Base-by-base conservation (phyloP, 2,113 vertebrate genomes). In the Eurystomus gularis region DNA sequence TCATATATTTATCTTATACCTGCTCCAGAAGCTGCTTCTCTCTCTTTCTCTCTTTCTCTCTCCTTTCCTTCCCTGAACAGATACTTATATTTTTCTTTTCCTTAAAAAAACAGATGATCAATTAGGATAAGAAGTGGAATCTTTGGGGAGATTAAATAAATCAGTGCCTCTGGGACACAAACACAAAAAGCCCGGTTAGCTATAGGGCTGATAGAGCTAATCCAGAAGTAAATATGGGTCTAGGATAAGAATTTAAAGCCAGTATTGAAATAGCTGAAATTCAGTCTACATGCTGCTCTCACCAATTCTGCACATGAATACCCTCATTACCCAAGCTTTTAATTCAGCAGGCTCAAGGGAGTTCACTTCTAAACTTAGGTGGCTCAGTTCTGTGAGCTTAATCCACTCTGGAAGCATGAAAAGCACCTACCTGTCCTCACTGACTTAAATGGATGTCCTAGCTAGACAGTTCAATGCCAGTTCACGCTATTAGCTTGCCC, bases 1-100 rank as follows among this genome's bases (percentile, higher is more conserved):
- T 91, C 15, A 17, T 92, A 31, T 97, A 96, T 97, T 97, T 97
- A 94, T 88, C 49, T 96, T 93, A 96, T 96, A 96, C 60, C 82
- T 95, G 85, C 51, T 89, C 28, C 69, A 90, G 87, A 65, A 93
- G 33, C 52, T 87, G 17, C 58, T 90, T 90, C 7, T 93, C 3
- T 46, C 5, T 54, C 1, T 40, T 16, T 65, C 42, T 54, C 29
- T 28, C 6, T 7, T 5, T 24, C 17, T 24, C 8, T 8, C 8
- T 48, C 14, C 24, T 19, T 20, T 37, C 3, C 7, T 75, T 49
- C 29, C 49, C 15, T 39, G 23, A 82, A 49, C 28, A 42, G 21
- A 86, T 19, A 26, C 6, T 49, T 51, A 8, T 84, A 79, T 55
- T 75, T 48, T 71, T 46, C 15, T 82, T 93, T 84, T 57, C 25